Evolutionary conservation across 2,113 vertebrate genomes (phyloP), one percentile per base, ranked within the genome.

Genomic region (Connochaetes taurinus): DNA sequence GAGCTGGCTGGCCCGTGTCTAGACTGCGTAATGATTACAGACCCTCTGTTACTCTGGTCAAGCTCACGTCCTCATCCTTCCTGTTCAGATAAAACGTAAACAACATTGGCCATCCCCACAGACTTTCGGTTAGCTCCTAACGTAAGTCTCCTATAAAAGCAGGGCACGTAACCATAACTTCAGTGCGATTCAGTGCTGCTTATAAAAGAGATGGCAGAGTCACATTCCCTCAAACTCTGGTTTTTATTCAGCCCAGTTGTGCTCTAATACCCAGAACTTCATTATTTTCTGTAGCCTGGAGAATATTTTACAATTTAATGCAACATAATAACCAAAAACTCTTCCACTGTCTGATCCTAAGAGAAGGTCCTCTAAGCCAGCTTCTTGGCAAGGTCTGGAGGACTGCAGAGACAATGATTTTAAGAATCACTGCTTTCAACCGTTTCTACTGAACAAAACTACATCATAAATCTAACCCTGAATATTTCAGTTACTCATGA

Each of bases 281-380:
- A 98, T 92, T 36, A 16, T 96, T 64, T 97, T 74, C 52, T 97
- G 67, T 76, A 97, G 98, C 97, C 98, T 92, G 85, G 92, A 98
- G 97, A 97, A 97, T 74, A 97, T 58, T 96, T 96, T 58, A 97
- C 96, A 98, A 98, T 93, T 95, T 98, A 98, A 98, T 87, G 82
- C 98, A 95, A 96, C 91, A 82, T 82, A 97, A 95, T 95, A 97
- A 78, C 57, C 88, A 90, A 82, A 52, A 90, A 55, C 86, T 84
- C 82, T 83, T 95, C 87, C 97, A 95, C 21, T 83, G 16, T 91
- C 78, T 50, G 89, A 76, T 76, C 96, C 95, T 71, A 90, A 87
- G 83, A 96, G 55, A 97, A 96, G 58, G 67, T 81, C 97, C 96
- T 80, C 57, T 29, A 90, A 90, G 97, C 91, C 55, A 50, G 1